A percentile compares a stretch with the other conserved stretches of the same genome.
Evolutionary conservation across 1,140 invertebrate genomes (phyloP).

Genomic region (Melanaphis sacchari): DNA sequence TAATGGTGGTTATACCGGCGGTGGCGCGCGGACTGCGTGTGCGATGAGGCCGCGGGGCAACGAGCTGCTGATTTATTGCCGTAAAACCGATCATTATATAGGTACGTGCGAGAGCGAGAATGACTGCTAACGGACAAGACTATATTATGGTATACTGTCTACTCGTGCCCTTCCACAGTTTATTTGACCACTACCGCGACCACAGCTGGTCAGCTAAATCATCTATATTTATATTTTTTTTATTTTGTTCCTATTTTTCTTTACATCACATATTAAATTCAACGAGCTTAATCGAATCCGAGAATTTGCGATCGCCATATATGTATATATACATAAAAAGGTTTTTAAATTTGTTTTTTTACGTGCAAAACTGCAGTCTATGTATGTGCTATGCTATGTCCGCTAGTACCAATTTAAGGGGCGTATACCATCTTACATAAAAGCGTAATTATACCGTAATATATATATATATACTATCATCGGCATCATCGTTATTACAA

Average conservation of each 20-base stretch:
- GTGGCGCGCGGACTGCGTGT: neutral
- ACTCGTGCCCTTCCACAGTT: neutral
- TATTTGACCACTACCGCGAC: neutral
- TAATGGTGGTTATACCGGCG: neutral
- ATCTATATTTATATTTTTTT: neutral
- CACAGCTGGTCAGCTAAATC: neutral
- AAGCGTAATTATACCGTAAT: neutral
- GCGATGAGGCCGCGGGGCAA: slow-evolving; percentile 35
- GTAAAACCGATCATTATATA: slow-evolving; percentile 45
- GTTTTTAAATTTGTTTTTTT: neutral
- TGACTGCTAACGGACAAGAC: neutral
- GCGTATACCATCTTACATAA: neutral
- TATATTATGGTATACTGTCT: neutral
- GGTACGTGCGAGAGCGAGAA: neutral
- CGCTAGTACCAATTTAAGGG: neutral
- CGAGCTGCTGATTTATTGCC: slow-evolving; percentile 46
- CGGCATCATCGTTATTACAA: neutral
- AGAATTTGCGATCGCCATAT: neutral
- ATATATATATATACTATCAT: no score
- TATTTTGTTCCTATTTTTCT: neutral
- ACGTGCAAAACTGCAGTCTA: neutral
- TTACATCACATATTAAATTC: neutral
- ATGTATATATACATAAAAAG: neutral
- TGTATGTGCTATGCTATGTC: neutral
- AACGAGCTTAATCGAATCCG: neutral